Base-by-base conservation (phyloP, 92 coral and sea anemone species). In the Parazoanthus atlanticus region DNA sequence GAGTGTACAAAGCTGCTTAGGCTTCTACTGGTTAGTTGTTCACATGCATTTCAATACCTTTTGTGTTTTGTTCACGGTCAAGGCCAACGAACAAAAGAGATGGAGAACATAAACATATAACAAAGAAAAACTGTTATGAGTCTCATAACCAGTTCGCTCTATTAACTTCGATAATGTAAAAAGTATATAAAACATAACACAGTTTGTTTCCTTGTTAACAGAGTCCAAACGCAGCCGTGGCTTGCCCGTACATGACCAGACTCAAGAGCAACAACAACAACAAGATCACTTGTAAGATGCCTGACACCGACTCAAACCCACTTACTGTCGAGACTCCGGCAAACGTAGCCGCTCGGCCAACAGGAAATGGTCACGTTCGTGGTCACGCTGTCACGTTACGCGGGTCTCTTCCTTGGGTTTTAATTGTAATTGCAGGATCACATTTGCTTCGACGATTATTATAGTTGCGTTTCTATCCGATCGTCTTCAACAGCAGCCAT, bases 191-290 rank as follows among this genome's bases (percentile, higher is more conserved):
- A 30, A 21, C 56, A 23, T 31, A 38, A 36, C 25, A 8, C 23
- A 23, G 16, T 82, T 25, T 2, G 17, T 40, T 9, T 38, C 13
- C 67, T 19, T 30, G 6, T 74, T 70, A 73, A 16, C 81, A 93
- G 98, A 91, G 93, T 21, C 98, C 98, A 3, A 93, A 94, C 74
- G 94, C 98, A 5, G 95, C 91, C 0, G 95, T 94, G 1, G 94
- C 95, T 15, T 93, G 95, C 79, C 98, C 98, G 17, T 88, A 91
- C 26, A 94, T 93, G 91, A 92, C 93, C 30, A 89, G 98, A 49
- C 89, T 82, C 72, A 92, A 92, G 77, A 74, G 80, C 16, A 79
- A 64, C 17, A 88, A 89, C 17, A 88, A 89, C 79, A 88, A 89
- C 71, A 93, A 93, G 86, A 93, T 73, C 4, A 90, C 94, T n/a